A percentile compares a stretch with the other conserved stretches of the same genome.
These are phyloP conservation scores for Thereuonema tuberculata DNA, from an alignment of 1,140 invertebrate genomes.

Conservation along the genomic window DNA sequence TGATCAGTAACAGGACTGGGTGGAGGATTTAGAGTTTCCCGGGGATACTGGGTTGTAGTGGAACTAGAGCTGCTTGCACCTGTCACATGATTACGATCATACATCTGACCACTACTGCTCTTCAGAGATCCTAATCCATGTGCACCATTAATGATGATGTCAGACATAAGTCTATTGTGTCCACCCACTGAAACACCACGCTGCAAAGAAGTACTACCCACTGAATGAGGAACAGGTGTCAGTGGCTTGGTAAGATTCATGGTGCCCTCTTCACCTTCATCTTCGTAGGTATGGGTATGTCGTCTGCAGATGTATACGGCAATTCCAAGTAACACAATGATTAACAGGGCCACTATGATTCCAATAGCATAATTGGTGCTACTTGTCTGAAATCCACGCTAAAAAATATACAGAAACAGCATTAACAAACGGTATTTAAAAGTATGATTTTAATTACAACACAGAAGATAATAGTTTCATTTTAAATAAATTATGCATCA, in stretches of 20 bases:
- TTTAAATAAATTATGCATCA: too few species aligned
- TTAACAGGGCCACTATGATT: constrained; percentile 31
- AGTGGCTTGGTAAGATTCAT: too few species aligned
- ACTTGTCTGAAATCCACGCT: neutral
- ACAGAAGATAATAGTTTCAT: too few species aligned
- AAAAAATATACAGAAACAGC: too few species aligned
- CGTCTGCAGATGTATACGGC: constrained; percentile 32
- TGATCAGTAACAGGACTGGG: constrained; percentile 62
- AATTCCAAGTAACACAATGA: constrained; percentile 34
- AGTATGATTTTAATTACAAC: too few species aligned
- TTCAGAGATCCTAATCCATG: neutral
- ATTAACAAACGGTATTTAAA: too few species aligned
- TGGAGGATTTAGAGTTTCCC: constrained; percentile 73
- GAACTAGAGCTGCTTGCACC: constrained; percentile 49
- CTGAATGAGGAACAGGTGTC: neutral
- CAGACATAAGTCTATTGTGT: too few species aligned
- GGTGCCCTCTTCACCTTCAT: constrained; percentile 43
- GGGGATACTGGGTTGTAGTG: constrained; percentile 45
- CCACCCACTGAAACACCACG: too few species aligned
- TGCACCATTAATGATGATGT: too few species aligned
- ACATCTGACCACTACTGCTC: constrained; percentile 23
- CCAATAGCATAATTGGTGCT: constrained; percentile 36
- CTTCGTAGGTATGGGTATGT: constrained; percentile 38
- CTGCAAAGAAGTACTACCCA: too few species aligned
- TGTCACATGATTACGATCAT: constrained; percentile 64